These are phyloP conservation scores for Pterobdella sp. DNA, from an alignment of 2,888 invertebrate species.

Conservation along the genomic window DNA sequence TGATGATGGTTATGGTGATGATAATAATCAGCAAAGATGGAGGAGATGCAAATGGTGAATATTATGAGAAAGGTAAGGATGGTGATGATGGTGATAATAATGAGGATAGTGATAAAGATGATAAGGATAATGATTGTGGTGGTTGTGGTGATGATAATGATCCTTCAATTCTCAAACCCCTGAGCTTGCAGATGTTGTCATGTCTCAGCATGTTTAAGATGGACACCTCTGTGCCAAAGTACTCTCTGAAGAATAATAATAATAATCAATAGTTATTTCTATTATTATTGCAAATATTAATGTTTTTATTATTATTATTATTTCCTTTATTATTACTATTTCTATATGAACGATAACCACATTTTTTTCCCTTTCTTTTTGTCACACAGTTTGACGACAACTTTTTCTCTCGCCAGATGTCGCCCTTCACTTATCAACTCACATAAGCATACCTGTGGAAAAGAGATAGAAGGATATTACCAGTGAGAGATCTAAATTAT, in stretches of 20 bases:
- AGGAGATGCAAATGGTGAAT: neutral
- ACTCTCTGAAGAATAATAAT: conserved; percentile 19
- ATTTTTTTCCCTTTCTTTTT: conserved; percentile 8
- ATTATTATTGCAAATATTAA: conserved; percentile 20
- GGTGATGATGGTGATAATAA: neutral
- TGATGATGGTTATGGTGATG: too few relatives aligned
- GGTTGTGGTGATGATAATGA: neutral
- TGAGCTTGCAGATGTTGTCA: conserved; percentile 1
- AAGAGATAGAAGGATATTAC: neutral
- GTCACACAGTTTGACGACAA: conserved; percentile 19
- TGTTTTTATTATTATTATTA: conserved; percentile 18
- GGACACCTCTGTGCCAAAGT: conserved; percentile 11
- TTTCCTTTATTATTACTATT: neutral
- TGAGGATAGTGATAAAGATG: neutral
- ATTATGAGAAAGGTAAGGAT: neutral
- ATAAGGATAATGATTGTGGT: neutral
- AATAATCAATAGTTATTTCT: conserved; percentile 28
- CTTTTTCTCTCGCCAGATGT: neutral
- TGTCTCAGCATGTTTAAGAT: conserved; percentile 7
- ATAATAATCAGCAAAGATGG: too few relatives aligned
- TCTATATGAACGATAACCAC: neutral
- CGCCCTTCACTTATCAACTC: neutral
- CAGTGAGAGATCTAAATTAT: neutral
- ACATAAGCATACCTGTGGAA: conserved; percentile 18
- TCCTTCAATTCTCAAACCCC: neutral